Base-by-base conservation (phyloP, 2,888 invertebrate species). In the Meta bourneti region DNA sequence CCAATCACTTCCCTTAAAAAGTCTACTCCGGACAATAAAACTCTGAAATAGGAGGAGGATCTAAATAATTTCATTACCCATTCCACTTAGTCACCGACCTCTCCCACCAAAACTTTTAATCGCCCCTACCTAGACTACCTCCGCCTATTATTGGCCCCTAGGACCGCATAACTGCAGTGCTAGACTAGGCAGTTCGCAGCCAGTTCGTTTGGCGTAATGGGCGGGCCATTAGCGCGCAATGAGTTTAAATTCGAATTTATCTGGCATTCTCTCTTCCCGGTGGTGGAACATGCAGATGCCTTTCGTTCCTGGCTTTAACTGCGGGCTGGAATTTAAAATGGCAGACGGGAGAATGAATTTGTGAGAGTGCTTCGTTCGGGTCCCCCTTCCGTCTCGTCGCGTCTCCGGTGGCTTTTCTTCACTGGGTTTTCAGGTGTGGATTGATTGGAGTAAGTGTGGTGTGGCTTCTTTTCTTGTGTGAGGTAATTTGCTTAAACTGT, bases 201-300 rank as follows among this genome's bases (percentile, higher is more conserved):
- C 71, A 51, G 49, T 72, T 9, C 80, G 80, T 81, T 81, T 72
- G 71, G 51, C 72, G 74, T 88, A 88, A 88, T 88, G 88, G 75
- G 79, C 48, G 20, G 7, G 54, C 85, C 88, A 81, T 88, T 88
- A 88, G 74, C 74, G 81, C 87, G 74, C 88, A 81, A 81, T 88
- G 81, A 88, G 88, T 88, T 88, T 54, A 80, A 74, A 88, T 88
- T 88, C 81, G 88, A 81, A 88, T 88, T 88, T 88, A 88, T 88
- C 88, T 88, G 48, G 48, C 71, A 71, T 49, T n/a, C 52, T 48
- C 6, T 70, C 54, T 20, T 34, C 77, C 19, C 79, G 49, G 71
- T 77, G 49, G 52, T 16, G 16, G 49, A 52, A 54, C 71, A 75
- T 52, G 49, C 85, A 69, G 79, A 82, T 82, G 74, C 74, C 16